phyloP scores from a whole-genome alignment of 2,113 vertebrate genomes.

The Phasianus colchicus region DNA sequence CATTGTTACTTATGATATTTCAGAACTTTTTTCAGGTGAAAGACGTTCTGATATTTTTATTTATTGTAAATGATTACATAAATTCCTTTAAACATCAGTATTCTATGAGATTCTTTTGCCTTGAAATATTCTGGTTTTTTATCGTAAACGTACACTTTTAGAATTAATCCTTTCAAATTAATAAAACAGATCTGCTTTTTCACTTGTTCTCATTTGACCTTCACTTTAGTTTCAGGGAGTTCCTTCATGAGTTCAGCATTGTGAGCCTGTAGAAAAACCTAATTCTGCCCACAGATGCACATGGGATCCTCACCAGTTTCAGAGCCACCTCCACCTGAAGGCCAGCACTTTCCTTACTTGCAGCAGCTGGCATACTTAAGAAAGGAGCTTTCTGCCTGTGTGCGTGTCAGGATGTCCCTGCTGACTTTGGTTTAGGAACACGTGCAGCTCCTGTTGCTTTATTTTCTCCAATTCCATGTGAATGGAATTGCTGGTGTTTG shows the following conservation, averaged over 20 bases:
- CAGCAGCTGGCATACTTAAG: not conserved
- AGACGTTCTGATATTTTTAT: not conserved
- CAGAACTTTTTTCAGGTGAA: conserved; percentile 55
- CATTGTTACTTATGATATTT: conserved; percentile 58
- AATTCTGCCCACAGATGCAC: not conserved
- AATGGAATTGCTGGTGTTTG: not conserved
- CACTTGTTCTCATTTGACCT: not conserved
- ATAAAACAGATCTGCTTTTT: not conserved
- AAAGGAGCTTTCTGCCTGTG: not conserved
- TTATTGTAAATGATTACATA: conserved; percentile 34
- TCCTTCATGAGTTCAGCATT: not conserved
- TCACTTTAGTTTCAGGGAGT: not conserved
- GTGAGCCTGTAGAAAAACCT: not conserved
- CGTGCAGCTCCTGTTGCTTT: not conserved
- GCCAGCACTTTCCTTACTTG: not conserved
- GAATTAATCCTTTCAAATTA: not conserved
- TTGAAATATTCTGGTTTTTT: conserved; percentile 52
- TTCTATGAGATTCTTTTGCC: not conserved
- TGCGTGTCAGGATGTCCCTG: not conserved
- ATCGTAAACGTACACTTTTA: conserved; percentile 34
- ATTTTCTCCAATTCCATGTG: not conserved
- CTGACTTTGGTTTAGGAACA: not conserved
- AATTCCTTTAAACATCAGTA: conserved; percentile 20
- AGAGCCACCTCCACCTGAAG: not conserved
- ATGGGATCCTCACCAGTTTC: not conserved